Evolutionary conservation across 2,888 invertebrate species (phyloP), one percentile per base, ranked within the genome.

Genomic region (Sarcophaga subvicina): DNA sequence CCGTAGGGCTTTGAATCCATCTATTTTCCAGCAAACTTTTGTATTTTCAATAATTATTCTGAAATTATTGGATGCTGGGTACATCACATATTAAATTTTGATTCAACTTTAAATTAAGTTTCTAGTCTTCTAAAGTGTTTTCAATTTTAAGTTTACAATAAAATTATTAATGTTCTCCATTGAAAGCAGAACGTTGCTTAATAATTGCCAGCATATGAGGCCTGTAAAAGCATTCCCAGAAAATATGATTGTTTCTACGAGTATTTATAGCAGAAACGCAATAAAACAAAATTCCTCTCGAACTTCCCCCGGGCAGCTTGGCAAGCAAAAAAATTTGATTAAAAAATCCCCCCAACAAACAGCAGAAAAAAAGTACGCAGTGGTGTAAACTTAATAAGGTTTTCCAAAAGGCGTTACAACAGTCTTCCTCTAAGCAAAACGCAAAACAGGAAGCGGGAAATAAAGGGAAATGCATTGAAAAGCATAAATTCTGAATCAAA

Each of bases 341-440:
- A 20, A 49, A 73, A 77, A 49, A 71, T 27, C 10, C 47, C n/a
- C 54, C 54, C 22, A 47, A 37, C 49, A 71, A 71, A 12, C 25
- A 14, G 22, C 22, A 45, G 59, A 64, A n/a, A 47, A 54, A 14
- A 54, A 14, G 54, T 54, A 67, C 45, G 70, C 80, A 14, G 14
- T 54, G 54, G 86, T 86, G 86, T 83, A 86, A 86, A 86, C 54
- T 83, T 73, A 83, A 86, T 83, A 80, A 80, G 86, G 86, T 83
- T 86, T 86, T 86, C 72, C 59, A 76, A 80, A 37, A 80, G 86
- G 86, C 86, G 86, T 86, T 80, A 80, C 86, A 83, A 76, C 59
- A 37, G 76, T 71, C 77, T 86, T 86, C 83, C 86, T 80, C 59
- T 49, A 82, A 70, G 5, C 60, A 70, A 78, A 77, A 54, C 54